These are phyloP conservation scores for Molothrus ater DNA, from an alignment of 2,797 vertebrate species.

Conservation along the genomic window DNA sequence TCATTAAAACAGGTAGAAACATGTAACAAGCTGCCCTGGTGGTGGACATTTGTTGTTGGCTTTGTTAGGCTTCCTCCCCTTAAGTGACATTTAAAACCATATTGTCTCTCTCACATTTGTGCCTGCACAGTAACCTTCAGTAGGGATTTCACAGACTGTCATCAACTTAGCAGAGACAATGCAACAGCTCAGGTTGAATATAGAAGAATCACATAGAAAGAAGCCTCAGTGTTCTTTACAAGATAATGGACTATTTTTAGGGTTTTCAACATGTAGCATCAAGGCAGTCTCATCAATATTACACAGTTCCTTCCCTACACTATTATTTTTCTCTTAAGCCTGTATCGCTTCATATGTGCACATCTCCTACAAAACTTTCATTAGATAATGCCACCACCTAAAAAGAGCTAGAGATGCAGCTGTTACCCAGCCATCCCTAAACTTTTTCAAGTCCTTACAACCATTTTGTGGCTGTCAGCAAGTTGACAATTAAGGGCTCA, in stretches of 20 bases:
- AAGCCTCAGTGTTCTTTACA: neutral
- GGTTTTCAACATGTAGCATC: too few relatives aligned
- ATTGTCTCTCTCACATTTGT: neutral
- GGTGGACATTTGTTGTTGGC: neutral
- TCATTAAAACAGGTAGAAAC: neutral
- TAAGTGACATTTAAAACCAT: neutral
- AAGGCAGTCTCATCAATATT: neutral
- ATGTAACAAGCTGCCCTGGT: neutral
- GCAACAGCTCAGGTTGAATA: neutral
- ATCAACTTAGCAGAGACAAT: neutral
- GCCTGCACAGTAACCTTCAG: neutral
- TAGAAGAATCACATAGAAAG: neutral
- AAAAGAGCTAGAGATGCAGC: neutral
- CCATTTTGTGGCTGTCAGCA: neutral
- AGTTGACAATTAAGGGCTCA: neutral
- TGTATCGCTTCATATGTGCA: neutral
- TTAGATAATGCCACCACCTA: neutral
- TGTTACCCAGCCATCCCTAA: neutral
- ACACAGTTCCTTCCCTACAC: neutral
- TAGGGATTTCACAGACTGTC: neutral
- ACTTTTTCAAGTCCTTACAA: neutral
- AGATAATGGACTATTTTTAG: neutral
- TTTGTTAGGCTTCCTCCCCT: accelerated
- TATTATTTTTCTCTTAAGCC: neutral
- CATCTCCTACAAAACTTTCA: neutral